Conservation (phyloP, 2,797 vertebrate species). For the Anguilla pacifica region DNA sequence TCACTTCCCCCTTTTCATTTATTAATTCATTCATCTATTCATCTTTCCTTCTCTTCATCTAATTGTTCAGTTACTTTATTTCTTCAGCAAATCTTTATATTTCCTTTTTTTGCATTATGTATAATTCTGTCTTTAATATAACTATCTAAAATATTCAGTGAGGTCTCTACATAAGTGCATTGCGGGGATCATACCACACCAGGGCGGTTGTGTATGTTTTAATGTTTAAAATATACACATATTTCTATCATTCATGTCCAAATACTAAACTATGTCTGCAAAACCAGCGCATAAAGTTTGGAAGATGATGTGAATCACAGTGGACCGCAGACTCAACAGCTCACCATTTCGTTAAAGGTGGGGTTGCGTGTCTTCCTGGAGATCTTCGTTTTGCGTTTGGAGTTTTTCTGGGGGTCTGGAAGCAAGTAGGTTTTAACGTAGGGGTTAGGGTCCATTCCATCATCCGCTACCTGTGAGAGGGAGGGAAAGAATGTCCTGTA, state of each 20-base stretch:
- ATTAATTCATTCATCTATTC: background rate
- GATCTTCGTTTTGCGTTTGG: conserved; percentile 97
- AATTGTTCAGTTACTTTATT: background rate
- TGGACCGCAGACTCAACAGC: conserved; percentile 29
- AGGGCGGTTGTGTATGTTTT: too few species aligned
- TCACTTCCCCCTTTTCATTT: background rate
- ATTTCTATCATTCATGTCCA: background rate
- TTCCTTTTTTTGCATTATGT: background rate
- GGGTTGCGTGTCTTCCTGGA: conserved; percentile 95
- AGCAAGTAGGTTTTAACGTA: conserved; percentile 98
- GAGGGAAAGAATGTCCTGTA: background rate
- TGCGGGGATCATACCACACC: too few species aligned
- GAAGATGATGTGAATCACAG: background rate
- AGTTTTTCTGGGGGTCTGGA: conserved; percentile 92
- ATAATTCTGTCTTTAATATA: background rate
- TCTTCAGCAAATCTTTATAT: background rate
- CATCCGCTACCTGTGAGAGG: conserved; percentile 84
- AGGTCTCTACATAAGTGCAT: background rate
- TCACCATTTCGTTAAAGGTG: conserved; percentile 98
- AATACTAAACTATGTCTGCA: background rate
- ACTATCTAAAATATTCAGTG: background rate
- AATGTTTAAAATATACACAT: background rate
- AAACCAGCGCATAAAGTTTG: background rate
- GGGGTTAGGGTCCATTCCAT: conserved; percentile 93
- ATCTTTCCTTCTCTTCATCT: background rate